Evolutionary conservation across 2,113 vertebrate species (phyloP), one percentile per base, ranked within the genome.

Genomic region (Calonectris borealis): DNA sequence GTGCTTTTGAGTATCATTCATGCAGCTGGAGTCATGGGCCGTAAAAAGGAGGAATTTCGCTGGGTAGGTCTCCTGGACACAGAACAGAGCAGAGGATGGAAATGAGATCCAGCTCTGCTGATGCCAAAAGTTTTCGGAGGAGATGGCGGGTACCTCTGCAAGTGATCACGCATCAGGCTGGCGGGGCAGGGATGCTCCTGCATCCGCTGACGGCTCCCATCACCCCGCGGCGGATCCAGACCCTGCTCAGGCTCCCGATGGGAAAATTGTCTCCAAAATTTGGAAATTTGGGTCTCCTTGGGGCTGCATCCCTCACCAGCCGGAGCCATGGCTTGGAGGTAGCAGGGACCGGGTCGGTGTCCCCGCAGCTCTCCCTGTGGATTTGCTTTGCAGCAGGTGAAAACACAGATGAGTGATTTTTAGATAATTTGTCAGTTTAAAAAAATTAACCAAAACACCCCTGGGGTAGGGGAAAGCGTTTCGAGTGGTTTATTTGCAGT

Each of bases 71-170:
- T 88, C 57, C 91, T 92, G 95, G 95, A 57, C 54, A 27, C 83
- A 90, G 90, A 97, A 94, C 87, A 96, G 90, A 95, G 94, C 68
- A 44, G 62, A 83, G 26, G 85, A n/a, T 85, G 86, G 88, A 85
- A 86, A 92, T 42, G 40, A 93, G 83, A 83, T 68, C 71, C 93
- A 96, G 91, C 79, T 82, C 94, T 54, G 71, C 26, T 68, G 54
- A 15, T 82, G 90, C n/a, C 20, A 7, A 10, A 27, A 4, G 10
- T 27, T 88, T 75, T 21, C 0, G 0, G 86, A 38, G 88, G 80
- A 26, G 8, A 18, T 21, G 51, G 38, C 0, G 5, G 71, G 46
- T 57, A 22, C 54, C 86, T 81, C 81, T 91, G 64, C 9, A n/a
- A 69, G 58, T 2, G 32, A 69, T 55, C 58, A 51, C 1, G 1